These are phyloP conservation scores for Anoura caudifer DNA, from an alignment of 2,113 vertebrate genomes.

Conservation along the genomic window DNA sequence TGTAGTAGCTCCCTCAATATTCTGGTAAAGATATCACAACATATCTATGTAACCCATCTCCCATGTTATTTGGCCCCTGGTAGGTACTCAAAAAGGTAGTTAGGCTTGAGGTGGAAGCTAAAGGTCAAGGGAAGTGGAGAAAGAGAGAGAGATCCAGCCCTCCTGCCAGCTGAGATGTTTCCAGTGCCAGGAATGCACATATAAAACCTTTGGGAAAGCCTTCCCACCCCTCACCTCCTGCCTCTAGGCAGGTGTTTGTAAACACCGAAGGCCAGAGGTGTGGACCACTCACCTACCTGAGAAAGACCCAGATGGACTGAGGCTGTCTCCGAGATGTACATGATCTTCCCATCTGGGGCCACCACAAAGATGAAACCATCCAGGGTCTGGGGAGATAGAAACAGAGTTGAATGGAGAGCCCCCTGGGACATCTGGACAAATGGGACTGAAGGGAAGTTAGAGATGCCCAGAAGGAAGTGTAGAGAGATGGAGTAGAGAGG, in stretches of 20 bases:
- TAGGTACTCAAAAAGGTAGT: neutral
- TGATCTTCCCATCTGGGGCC: slow-evolving; percentile 99
- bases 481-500: neutral
- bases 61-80: neutral
- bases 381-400: slow-evolving; percentile 86
- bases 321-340: slow-evolving; percentile 99
- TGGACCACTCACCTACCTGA: slow-evolving; percentile 86
- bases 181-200: neutral
- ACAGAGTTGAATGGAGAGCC: slow-evolving; percentile 13
- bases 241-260: neutral
- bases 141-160: neutral
- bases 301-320: slow-evolving; percentile 98
- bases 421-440: neutral
- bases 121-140: neutral
- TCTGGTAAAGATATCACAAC: neutral
- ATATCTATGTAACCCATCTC: neutral
- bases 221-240: neutral
- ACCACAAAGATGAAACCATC: slow-evolving; percentile 99
- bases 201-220: neutral
- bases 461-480: neutral
- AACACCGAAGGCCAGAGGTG: neutral
- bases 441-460: neutral
- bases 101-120: neutral
- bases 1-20: neutral
- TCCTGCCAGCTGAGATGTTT: neutral